Evolutionary conservation across 2,888 invertebrate genomes (phyloP).

Genomic region (Conchocele bisecta): DNA sequence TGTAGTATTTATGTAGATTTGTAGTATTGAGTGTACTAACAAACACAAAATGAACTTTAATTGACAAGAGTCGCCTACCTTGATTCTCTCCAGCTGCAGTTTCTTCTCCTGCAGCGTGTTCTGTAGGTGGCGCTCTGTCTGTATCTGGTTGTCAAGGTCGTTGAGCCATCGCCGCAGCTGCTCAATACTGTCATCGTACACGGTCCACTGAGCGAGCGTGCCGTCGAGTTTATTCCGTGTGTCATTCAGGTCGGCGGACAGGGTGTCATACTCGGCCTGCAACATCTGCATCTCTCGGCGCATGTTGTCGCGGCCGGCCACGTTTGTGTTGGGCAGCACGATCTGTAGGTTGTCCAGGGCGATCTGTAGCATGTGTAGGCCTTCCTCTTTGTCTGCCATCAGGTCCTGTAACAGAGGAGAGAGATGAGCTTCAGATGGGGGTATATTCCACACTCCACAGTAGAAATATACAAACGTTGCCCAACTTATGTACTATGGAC

Average conservation of each 20-base stretch:
- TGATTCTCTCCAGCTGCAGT: slow-evolving; percentile 90
- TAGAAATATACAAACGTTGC: too few relatives aligned
- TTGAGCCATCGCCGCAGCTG: slow-evolving; percentile 91
- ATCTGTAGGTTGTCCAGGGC: slow-evolving; percentile 78
- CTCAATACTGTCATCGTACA: slow-evolving; percentile 93
- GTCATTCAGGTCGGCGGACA: slow-evolving; percentile 91
- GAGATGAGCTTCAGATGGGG: too few relatives aligned
- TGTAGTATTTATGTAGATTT: too few relatives aligned
- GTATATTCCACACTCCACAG: too few relatives aligned
- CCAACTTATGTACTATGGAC: too few relatives aligned
- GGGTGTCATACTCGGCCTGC: slow-evolving; percentile 93
- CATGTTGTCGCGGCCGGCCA: slow-evolving; percentile 93
- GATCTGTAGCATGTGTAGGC: slow-evolving; percentile 77
- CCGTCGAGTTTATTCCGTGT: slow-evolving; percentile 89
- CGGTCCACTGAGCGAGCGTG: slow-evolving; percentile 95
- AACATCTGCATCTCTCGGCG: slow-evolving; percentile 91
- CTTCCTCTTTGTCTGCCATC: slow-evolving; percentile 76
- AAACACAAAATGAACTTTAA: background rate
- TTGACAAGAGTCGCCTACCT: slow-evolving; percentile 86
- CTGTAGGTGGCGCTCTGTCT: slow-evolving; percentile 88
- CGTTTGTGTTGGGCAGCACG: slow-evolving; percentile 91
- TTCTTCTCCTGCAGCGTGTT: slow-evolving; percentile 78
- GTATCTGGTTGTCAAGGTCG: slow-evolving; percentile 89
- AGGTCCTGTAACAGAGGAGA: slow-evolving; percentile 75
- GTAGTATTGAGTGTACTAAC: background rate